Base-by-base conservation (phyloP, 2,888 invertebrate species). In the Helleia helle region DNA sequence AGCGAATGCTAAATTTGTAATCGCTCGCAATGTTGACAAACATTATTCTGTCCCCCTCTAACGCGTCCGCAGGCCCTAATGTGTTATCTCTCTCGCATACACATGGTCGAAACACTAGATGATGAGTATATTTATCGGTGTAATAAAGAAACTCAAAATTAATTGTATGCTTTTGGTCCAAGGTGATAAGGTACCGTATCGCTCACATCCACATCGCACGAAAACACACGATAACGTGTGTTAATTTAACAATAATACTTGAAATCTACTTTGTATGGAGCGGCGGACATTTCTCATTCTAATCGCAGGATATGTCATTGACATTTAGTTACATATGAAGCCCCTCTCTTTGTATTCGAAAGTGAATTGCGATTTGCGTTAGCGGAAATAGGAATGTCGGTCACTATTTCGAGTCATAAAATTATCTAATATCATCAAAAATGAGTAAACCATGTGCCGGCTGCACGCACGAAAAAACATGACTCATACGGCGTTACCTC, bases 11-110 rank as follows among this genome's bases (percentile, higher is more conserved):
- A 71, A 68, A 66, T 69, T 58, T 69, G 69, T 63, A 67, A 51
- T 49, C 34, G 55, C 56, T 42, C 50, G 51, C 49, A 57, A 59
- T 74, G 71, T 77, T 75, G 74, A 68, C 71, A 74, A 76, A 76
- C 69, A 74, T 51, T 65, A 39, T 40, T 44, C 48, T 43, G 47
- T 67, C 64, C 49, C 61, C 29, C 43, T 66, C 58, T 27, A 18
- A 11, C 61, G 12, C 38, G 28, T 18, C 3, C 12, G 14, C 7
- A 11, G 11, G 27, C 39, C 9, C 9, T 42, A 38, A 42, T 4
- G 11, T 41, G 18, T 3, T 43, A 37, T 61, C 60, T 55, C 56
- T 4, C 25, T 42, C 46, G 15, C 41, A 44, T 41, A 27, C 44
- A 40, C 38, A 46, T 42, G 49, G 47, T 47, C 44, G 49, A 38